Evolutionary conservation across 2,113 vertebrate species (phyloP).

Genomic region (Emydocephalus ijimae): DNA sequence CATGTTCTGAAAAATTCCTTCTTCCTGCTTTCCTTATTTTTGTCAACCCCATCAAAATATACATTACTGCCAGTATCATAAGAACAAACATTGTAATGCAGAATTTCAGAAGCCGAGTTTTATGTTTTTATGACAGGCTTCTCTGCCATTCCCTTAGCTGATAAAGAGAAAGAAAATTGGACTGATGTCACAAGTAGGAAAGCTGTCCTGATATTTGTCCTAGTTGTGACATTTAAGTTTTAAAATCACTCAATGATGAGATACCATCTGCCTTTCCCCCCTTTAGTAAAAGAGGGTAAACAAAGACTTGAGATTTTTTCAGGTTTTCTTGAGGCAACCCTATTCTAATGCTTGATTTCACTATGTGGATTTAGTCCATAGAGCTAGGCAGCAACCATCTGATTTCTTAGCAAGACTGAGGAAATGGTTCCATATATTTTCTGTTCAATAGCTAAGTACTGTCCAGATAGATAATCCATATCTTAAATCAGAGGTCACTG

Average conservation of each 20-base stretch:
- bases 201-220: neutral
- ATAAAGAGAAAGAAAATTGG: neutral
- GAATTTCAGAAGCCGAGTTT: neutral
- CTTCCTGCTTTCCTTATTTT: neutral
- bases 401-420: neutral
- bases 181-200: neutral
- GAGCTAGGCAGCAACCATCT: slow-evolving; percentile 2
- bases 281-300: neutral
- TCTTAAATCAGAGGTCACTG: neutral
- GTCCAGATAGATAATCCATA: neutral
- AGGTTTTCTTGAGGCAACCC: slow-evolving; percentile 6
- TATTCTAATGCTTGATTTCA: slow-evolving; percentile 15
- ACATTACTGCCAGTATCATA: neutral
- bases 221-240: neutral
- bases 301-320: neutral
- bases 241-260: slow-evolving; percentile 10
- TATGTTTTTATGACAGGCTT: neutral
- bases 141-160: neutral
- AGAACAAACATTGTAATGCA: neutral
- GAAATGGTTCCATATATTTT: neutral
- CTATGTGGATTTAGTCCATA: neutral
- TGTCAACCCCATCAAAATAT: neutral
- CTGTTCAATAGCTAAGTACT: neutral
- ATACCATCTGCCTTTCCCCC: neutral
- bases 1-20: neutral